Evolutionary conservation across 1,140 invertebrate genomes (phyloP), one percentile per base, ranked within the genome.

Genomic region (Drosophila pachea): DNA sequence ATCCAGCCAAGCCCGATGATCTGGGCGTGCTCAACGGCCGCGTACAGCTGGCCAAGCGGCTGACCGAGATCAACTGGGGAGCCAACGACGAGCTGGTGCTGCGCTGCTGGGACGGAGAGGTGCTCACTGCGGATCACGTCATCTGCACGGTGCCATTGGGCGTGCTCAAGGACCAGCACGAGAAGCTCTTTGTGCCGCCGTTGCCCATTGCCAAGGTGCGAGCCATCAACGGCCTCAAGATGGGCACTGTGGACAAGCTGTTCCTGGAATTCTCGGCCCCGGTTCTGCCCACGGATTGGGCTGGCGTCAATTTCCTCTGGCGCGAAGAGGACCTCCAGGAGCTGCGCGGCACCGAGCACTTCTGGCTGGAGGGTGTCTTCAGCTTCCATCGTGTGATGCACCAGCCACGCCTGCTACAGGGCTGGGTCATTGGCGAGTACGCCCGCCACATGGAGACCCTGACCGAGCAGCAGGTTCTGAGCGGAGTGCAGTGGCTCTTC

Each of bases 241-340:
- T 95, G 67, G 95, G 94, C 33, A 92, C 92, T 0, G 91, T 95
- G 1, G 92, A 95, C 76, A 96, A 96, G 89, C 92, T 97, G 50
- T 95, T 94, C 69, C 71, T 95, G n/a, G 91, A 94, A 81, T 95
- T 94, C 73, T 86, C 91, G 4, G 82, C 91, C 50, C 90, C 90
- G 36, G 95, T 94, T 91, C 93, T 94, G 92, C 91, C 92, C 2
- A 82, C 91, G 48, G 79, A 89, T 38, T 71, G 68, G 8, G 67
- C 70, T 47, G 90, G 87, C 49, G 90, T 90, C 58, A 88, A 81
- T 55, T 90, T 92, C 14, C 69, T 93, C 6, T 93, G 93, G 92
- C 78, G 81, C 1, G 87, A 91, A 54, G 76, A 90, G 11, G 91
- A 93, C 69, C 56, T 88, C 5, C 8, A 54, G 4, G 67, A 78